Base-by-base conservation (phyloP, 2,888 invertebrate species). In the Micoletzkya japonica region DNA sequence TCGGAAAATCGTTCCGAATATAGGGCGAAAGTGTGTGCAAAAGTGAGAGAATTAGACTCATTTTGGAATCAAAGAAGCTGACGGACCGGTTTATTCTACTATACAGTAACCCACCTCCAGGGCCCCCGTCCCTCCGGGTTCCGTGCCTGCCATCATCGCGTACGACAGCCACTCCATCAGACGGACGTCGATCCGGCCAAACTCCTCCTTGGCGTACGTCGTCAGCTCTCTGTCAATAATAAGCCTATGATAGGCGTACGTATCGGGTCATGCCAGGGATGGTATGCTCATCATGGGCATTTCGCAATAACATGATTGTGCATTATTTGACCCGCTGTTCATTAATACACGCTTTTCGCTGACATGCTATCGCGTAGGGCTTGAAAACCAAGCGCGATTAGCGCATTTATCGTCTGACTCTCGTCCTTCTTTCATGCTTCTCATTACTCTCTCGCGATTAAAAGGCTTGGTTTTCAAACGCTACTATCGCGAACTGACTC, bases 151-250 rank as follows among this genome's bases (percentile, higher is more conserved):
- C 26, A 54, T 20, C 52, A 66, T 66, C 20, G 64, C 39, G 26
- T 34, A 54, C 37, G 64, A 52, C 4, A 66, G 34, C 54, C 34
- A 66, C n/a, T 54, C 34, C 17, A 66, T 2, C 36, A 66, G 54
- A 54, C 64, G 64, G 20, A 17, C 36, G 14, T 66, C 54, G 1
- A 66, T 54, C 54, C 64, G 36, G 10, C 37, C 64, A 20, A 66
- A 54, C 20, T 28, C 17, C 37, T 52, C 52, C 4, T 37, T 36
- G 1, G 64, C 34, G 17, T 66, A 28, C n/a, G 39, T 54, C 14
- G 28, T 34, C 14, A 66, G 28, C 28, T 66, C 64, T 54, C 64
- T 66, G 28, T 10, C n/a, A 54, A 52, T n/a, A 24, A 52, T n/a
- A n/a, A n/a, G n/a, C n/a, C n/a, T n/a, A 20, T 44, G 10, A 44